Evolutionary conservation across 92 coral and sea anemone genomes (phyloP), one percentile per base, ranked within the genome.

Genomic region (Heliopora coerulea): DNA sequence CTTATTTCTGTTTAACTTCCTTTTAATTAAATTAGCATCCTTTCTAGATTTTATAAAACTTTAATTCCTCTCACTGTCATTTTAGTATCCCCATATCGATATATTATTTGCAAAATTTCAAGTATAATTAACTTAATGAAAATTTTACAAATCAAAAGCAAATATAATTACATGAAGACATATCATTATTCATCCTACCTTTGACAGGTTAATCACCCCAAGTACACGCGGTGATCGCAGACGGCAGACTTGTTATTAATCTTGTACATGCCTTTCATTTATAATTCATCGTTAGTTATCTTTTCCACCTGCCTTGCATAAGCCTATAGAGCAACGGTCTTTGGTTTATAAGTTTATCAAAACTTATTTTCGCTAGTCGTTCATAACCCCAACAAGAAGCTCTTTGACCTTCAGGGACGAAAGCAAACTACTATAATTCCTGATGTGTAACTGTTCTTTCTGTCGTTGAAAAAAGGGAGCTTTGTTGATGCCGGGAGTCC

Each of bases 201-300:
- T 27, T 44, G 73, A 66, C 73, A 48, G 52, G 39, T 66, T 66
- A 66, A 46, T 52, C 58, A 7, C 10, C 57, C 39, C 14, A 54
- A 42, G 48, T 66, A 42, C 25, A 37, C 70, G 14, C 2, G 17
- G 25, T 18, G 8, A 21, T 26, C 19, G 67, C 18, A 34, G 27
- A 19, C 19, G 26, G 8, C 26, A 1, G 42, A 1, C 52, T 21
- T 21, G 34, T 46, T 46, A 15, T 46, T 15, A 46, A 46, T 46
- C 52, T n/a, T n/a, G 15, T 46, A 46, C 7, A 46, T 46, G 7
- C 52, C 10, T 15, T 46, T 8, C 2, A 46, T 46, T 46, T n/a
- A 8, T 15, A 6, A 15, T n/a, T 46, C 14, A n/a, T n/a, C 52
- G 52, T 8, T 46, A 46, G 12, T 6, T 6, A 3, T 46, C 52